phyloP scores from a whole-genome alignment of 2,888 invertebrate species.

The Callinectes sapidus region DNA sequence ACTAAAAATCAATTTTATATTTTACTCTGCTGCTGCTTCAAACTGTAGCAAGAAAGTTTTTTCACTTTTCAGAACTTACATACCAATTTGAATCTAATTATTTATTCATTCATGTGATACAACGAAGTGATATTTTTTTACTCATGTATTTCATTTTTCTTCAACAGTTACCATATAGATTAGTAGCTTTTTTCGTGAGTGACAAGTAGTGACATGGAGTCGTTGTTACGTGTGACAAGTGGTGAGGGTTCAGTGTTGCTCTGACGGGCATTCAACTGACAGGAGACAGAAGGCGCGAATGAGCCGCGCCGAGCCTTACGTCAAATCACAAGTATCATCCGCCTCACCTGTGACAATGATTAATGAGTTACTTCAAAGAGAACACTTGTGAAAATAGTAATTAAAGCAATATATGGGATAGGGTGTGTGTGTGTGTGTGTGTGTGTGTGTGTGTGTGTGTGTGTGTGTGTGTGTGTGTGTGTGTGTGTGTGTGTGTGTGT shows the following conservation, averaged over 20 bases:
- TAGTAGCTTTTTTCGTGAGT: not conserved
- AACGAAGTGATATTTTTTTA: not conserved
- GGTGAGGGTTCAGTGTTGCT: too few species aligned
- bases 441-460: not conserved
- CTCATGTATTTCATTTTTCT: not conserved
- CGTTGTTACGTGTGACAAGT: not conserved
- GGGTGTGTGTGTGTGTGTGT: not conserved
- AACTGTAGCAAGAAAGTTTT: not conserved
- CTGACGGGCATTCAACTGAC: too few species aligned
- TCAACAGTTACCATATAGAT: not conserved
- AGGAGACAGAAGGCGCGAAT: not conserved
- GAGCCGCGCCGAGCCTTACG: not conserved
- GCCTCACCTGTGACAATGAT: not conserved
- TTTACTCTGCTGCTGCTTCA: not conserved
- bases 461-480: not conserved
- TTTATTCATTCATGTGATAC: not conserved
- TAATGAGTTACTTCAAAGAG: not conserved
- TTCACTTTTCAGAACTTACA: not conserved
- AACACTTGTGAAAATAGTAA: not conserved
- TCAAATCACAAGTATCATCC: not conserved
- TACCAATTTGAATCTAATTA: not conserved
- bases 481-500: too few species aligned
- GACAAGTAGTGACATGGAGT: not conserved
- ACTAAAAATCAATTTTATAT: not conserved
- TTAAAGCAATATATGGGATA: not conserved